phyloP scores from a whole-genome alignment of 1,140 invertebrate genomes.

The Drosophila nigrodunni region DNA sequence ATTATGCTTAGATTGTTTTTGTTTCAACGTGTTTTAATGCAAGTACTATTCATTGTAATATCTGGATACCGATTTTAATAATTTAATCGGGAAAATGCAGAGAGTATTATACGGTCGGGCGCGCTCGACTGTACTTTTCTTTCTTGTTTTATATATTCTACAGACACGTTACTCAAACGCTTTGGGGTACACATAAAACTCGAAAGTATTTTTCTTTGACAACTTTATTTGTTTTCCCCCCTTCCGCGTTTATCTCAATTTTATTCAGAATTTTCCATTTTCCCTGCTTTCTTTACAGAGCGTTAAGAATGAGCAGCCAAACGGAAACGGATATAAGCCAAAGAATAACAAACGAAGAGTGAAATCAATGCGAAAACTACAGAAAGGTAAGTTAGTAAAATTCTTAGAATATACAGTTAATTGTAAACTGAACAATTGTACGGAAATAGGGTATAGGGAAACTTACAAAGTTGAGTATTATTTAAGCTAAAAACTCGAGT shows the following conservation, averaged over 20 bases:
- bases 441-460: background rate
- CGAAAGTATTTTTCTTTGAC: background rate
- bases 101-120: too few species aligned
- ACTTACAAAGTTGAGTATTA: background rate
- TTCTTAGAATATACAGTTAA: background rate
- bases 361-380: slow-evolving; percentile 11
- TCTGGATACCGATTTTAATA: too few species aligned
- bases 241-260: background rate
- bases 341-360: slow-evolving; percentile 6
- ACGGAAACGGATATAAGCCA: slow-evolving; percentile 13
- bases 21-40: too few species aligned
- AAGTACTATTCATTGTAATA: too few species aligned
- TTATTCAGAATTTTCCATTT: background rate
- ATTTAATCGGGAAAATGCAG: too few species aligned
- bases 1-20: too few species aligned
- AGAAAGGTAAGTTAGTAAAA: slow-evolving; percentile 7
- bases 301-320: slow-evolving; percentile 22
- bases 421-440: background rate
- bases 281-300: background rate
- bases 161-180: slow-evolving; percentile 21
- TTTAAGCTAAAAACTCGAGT: slow-evolving; percentile 15
- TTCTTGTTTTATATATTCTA: too few species aligned
- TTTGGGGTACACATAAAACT: background rate
- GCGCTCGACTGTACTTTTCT: too few species aligned
- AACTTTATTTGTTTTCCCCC: background rate